Evolutionary conservation across 2,797 vertebrate species (phyloP).

Genomic region (Sebastes cheni): DNA sequence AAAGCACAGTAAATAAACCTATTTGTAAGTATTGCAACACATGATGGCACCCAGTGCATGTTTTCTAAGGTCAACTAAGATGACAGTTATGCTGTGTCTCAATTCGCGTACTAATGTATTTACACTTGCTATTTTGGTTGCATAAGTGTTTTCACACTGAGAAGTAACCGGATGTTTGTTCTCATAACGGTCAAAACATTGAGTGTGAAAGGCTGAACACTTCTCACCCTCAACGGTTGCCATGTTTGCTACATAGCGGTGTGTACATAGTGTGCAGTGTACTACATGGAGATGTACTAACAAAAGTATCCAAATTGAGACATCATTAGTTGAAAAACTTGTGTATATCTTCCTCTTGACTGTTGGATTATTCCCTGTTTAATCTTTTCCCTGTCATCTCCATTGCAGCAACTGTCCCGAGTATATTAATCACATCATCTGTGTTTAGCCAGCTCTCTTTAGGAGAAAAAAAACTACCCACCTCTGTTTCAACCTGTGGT

Average conservation of each 20-base stretch:
- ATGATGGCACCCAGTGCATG: neutral
- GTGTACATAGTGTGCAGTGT: too few relatives aligned
- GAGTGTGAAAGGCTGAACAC: too few relatives aligned
- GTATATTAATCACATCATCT: neutral
- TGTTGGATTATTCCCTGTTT: neutral
- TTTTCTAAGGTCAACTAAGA: neutral
- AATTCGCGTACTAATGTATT: too few relatives aligned
- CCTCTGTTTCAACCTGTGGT: neutral
- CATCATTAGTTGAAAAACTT: neutral
- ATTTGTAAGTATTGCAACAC: neutral
- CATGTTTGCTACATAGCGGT: too few relatives aligned
- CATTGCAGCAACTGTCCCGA: neutral
- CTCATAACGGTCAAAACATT: too few relatives aligned
- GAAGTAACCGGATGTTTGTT: too few relatives aligned
- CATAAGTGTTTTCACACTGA: too few relatives aligned
- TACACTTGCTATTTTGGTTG: rapidly evolving
- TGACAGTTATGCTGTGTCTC: neutral
- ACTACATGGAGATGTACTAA: too few relatives aligned
- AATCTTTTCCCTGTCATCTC: neutral
- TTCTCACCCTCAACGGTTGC: too few relatives aligned
- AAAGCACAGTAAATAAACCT: rapidly evolving
- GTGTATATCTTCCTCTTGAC: neutral
- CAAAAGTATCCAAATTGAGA: neutral
- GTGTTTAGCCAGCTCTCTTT: neutral
- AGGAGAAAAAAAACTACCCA: neutral